These are phyloP conservation scores for Drosophila nigricruria DNA, from an alignment of 2,888 invertebrate genomes.

Conservation along the genomic window DNA sequence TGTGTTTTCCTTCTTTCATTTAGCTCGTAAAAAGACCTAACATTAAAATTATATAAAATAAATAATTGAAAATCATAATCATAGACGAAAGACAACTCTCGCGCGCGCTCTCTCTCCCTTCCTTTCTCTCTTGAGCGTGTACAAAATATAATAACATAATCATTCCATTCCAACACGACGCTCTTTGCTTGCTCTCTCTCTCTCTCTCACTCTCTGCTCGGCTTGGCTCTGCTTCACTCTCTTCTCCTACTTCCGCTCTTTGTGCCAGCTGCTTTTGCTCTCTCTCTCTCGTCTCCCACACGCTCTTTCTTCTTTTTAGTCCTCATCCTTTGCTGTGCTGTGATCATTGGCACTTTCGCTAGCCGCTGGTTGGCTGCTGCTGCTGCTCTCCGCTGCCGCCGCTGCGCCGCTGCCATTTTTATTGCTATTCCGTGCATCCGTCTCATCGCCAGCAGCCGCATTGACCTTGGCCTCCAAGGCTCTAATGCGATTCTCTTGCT, in stretches of 20 bases:
- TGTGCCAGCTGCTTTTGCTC: constrained; percentile 15
- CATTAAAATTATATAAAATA: constrained; percentile 78
- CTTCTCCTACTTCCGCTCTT: neutral
- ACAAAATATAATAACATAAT: constrained; percentile 55
- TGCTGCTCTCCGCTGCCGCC: constrained; percentile 53
- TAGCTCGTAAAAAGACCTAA: constrained; percentile 72
- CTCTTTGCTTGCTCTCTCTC: constrained; percentile 48
- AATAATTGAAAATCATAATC: constrained; percentile 77
- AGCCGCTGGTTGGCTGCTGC: constrained; percentile 58
- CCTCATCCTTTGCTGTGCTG: constrained; percentile 47
- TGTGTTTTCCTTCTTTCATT: constrained; percentile 37
- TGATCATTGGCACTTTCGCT: constrained; percentile 78
- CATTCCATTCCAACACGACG: constrained; percentile 55
- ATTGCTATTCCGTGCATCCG: constrained; percentile 71
- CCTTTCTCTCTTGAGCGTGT: constrained; percentile 43
- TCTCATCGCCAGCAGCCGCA: constrained; percentile 80
- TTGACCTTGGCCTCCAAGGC: constrained; percentile 84
- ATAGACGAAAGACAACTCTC: constrained; percentile 51
- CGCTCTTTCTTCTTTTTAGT: constrained; percentile 44
- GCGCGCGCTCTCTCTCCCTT: neutral
- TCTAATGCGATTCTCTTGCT: constrained; percentile 91
- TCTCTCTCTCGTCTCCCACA: constrained; percentile 1
- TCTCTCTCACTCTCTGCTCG: constrained; percentile 19
- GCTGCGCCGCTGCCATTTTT: constrained; percentile 58
- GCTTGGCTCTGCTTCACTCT: neutral